These are phyloP conservation scores for Syndactyla subalaris DNA, from an alignment of 2,797 vertebrate genomes.

Conservation along the genomic window DNA sequence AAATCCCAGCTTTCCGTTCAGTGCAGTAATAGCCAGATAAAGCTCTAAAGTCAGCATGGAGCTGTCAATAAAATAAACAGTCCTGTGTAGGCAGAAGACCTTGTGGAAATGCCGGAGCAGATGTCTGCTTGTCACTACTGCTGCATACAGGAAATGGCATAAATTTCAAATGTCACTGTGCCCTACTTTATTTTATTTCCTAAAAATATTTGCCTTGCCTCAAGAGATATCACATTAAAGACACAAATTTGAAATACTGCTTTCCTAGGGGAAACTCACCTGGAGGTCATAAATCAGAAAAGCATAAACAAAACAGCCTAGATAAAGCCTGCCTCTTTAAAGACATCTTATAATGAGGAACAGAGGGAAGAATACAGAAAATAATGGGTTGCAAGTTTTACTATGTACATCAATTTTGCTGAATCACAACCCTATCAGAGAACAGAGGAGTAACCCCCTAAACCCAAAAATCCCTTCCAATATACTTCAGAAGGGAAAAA, in stretches of 20 bases:
- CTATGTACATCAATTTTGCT: not conserved
- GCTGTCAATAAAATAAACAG: not conserved
- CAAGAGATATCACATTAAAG: not conserved
- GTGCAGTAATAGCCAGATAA: not conserved
- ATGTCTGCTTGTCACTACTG: not conserved
- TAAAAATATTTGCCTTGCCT: not conserved
- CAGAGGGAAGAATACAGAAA: not conserved
- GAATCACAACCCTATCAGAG: not conserved
- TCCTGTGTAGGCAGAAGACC: not conserved
- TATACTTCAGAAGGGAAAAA: not conserved
- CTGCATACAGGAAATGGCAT: not conserved
- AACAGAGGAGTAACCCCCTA: not conserved
- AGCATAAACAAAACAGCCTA: not conserved
- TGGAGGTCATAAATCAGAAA: not conserved
- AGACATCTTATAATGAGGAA: not conserved
- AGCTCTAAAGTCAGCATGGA: not conserved
- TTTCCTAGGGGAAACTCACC: not conserved
- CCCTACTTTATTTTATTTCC: not conserved
- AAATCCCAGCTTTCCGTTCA: not conserved
- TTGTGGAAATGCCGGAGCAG: not conserved
- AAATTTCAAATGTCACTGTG: not conserved
- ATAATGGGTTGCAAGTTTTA: not conserved
- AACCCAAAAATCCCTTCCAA: not conserved
- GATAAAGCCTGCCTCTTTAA: not conserved
- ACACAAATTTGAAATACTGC: not conserved